Conservation (phyloP, 2,113 vertebrate species). For the Okapia johnstoni region DNA sequence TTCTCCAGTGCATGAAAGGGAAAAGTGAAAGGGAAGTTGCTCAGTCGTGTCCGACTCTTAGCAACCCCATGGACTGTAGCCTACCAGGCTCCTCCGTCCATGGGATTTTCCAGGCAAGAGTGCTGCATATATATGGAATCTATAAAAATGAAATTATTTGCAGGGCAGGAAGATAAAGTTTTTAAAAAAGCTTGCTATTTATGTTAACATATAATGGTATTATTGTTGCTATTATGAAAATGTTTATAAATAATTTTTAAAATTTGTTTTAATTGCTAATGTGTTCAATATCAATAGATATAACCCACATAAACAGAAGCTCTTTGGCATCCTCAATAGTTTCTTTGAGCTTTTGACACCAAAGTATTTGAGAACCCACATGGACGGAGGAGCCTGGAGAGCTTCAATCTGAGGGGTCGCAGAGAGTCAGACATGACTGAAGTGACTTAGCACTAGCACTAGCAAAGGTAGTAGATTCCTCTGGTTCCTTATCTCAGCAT, state of each 20-base stretch:
- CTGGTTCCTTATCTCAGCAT: not conserved
- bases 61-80: no score
- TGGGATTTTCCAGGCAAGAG: no score
- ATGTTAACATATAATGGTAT: not conserved
- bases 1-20: no score
- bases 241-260: not conserved
- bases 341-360: not conserved
- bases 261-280: not conserved
- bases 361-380: not conserved
- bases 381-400: not conserved
- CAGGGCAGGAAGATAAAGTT: not conserved
- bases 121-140: not conserved
- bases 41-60: no score
- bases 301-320: not conserved
- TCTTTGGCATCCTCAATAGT: not conserved
- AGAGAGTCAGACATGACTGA: accelerated
- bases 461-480: not conserved
- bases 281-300: not conserved
- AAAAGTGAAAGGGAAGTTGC: no score
- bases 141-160: not conserved
- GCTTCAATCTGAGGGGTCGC: not conserved
- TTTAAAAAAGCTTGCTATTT: not conserved
- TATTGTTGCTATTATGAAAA: not conserved
- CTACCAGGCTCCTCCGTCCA: no score
- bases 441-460: not conserved